Percentiles rank a stretch among this genome's conserved stretches.
Conservation (phyloP, 2,113 vertebrate species). For the Tragelaphus buxtoni region DNA sequence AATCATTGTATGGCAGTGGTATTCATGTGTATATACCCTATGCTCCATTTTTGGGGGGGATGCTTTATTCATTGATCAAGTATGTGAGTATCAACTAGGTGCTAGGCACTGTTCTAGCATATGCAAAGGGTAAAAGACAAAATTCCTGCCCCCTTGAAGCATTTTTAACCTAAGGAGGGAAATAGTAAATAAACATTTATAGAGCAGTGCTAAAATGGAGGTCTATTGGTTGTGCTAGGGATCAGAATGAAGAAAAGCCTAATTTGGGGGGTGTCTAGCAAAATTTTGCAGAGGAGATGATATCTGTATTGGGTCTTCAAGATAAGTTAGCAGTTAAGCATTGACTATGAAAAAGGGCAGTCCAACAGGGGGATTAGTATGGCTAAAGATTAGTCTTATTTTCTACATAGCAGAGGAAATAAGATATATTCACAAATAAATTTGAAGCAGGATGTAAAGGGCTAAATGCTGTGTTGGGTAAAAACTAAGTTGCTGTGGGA, state of each 20-base stretch:
- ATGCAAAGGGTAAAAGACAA: background rate
- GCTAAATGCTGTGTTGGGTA: background rate
- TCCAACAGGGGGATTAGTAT: background rate
- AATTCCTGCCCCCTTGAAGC: background rate
- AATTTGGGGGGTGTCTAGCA: background rate
- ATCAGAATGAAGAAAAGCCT: constrained; percentile 14
- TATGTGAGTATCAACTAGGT: background rate
- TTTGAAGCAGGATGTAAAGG: background rate
- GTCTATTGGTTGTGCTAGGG: background rate
- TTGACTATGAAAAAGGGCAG: constrained; percentile 4
- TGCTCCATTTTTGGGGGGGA: background rate
- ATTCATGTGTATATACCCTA: background rate
- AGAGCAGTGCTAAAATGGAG: background rate
- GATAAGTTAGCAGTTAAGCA: background rate
- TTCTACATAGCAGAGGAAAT: constrained; percentile 1
- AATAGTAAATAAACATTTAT: background rate
- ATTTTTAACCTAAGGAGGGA: background rate
- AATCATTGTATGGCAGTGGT: background rate
- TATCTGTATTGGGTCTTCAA: background rate
- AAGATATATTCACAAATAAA: background rate
- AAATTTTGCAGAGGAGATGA: background rate
- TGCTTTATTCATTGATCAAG: background rate
- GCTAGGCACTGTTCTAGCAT: background rate
- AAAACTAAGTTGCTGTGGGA: background rate
- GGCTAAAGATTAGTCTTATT: constrained; percentile 7